A percentile compares a stretch with the other conserved stretches of the same genome.
phyloP scores from a whole-genome alignment of 35 echinoderm and acorn worm species.

The Anneissia japonica region DNA sequence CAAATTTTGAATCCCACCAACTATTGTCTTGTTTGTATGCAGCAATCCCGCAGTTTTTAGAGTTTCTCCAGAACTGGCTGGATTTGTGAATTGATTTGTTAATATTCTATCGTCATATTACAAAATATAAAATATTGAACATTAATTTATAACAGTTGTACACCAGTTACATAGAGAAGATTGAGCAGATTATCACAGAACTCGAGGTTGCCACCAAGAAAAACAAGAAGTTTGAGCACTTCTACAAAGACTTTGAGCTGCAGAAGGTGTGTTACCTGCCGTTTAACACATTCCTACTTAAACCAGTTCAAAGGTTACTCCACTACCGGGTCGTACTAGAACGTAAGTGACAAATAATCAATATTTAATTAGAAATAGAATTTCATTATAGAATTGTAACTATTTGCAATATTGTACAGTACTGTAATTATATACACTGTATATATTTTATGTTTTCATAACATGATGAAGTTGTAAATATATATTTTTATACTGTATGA shows the following conservation, averaged over 20 bases:
- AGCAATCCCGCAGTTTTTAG: too few relatives aligned
- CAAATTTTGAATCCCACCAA: too few relatives aligned
- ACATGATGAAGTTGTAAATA: too few relatives aligned
- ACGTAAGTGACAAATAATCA: constrained; percentile 68
- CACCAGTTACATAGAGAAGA: constrained; percentile 73
- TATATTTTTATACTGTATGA: too few relatives aligned
- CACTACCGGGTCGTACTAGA: constrained; percentile 89
- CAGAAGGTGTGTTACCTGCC: constrained; percentile 99
- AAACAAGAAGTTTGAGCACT: constrained; percentile 93
- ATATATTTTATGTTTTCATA: too few relatives aligned
- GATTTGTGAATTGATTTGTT: not conserved
- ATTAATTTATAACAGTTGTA: constrained; percentile 60
- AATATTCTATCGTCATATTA: not conserved
- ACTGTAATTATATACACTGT: too few relatives aligned
- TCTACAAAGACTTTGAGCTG: constrained; percentile 96
- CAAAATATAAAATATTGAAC: not conserved
- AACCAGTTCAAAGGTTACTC: constrained; percentile 85
- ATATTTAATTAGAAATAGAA: too few relatives aligned
- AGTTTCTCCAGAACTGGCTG: not conserved
- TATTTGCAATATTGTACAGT: too few relatives aligned
- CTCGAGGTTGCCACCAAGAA: constrained; percentile 58
- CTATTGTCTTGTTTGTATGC: too few relatives aligned
- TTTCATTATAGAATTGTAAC: too few relatives aligned
- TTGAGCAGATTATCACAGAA: constrained; percentile 70
- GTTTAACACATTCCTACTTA: constrained; percentile 99